These are phyloP conservation scores for Capreolus pygargus DNA, from an alignment of 2,113 vertebrate species.

Conservation along the genomic window DNA sequence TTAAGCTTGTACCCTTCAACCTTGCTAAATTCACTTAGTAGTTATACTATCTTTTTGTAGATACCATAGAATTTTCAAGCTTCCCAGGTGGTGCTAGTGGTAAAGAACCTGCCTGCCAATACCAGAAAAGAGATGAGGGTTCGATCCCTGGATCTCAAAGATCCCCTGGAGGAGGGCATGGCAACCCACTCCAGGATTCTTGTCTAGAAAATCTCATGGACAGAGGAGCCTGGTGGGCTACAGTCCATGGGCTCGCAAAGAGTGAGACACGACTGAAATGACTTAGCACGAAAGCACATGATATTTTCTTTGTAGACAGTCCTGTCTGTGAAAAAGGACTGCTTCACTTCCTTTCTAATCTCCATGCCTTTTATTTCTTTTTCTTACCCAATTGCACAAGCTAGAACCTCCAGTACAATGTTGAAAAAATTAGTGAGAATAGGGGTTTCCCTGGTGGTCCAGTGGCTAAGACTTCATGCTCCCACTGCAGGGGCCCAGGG, in stretches of 20 bases:
- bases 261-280: neutral
- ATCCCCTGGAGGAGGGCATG: neutral
- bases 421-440: neutral
- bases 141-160: neutral
- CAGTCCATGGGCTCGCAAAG: neutral
- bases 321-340: neutral
- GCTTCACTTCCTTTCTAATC: neutral
- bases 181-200: neutral
- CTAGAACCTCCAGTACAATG: neutral
- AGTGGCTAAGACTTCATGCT: neutral
- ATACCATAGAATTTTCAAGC: neutral
- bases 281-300: neutral
- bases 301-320: neutral
- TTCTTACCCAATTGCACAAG: neutral
- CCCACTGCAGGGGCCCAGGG: neutral
- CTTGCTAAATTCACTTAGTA: neutral
- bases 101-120: neutral
- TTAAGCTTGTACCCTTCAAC: neutral
- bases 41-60: neutral
- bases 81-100: neutral
- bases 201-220: neutral
- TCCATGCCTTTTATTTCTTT: neutral
- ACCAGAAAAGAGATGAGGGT: neutral
- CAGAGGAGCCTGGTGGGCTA: neutral
- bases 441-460: neutral